A percentile compares a stretch with the other conserved stretches of the same genome.
phyloP scores from a whole-genome alignment of 2,888 invertebrate genomes.

The Nemoura dubitans region DNA sequence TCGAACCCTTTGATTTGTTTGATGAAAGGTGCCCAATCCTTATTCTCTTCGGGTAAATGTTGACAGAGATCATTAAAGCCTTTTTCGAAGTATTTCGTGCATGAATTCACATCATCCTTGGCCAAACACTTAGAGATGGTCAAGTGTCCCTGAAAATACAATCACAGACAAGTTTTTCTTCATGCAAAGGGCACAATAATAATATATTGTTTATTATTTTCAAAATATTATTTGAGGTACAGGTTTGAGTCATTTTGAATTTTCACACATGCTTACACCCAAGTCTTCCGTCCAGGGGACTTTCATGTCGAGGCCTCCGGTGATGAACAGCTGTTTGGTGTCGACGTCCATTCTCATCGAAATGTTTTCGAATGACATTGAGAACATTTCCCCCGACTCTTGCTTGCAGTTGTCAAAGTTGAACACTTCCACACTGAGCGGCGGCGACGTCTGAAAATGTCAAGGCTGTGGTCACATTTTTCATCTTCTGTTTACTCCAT shows the following conservation, averaged over 20 bases:
- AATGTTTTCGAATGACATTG: slow-evolving; percentile 16
- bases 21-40: slow-evolving; percentile 1
- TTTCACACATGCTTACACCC: neutral
- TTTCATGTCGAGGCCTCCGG: neutral
- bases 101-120: slow-evolving; percentile 2
- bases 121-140: neutral
- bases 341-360: slow-evolving; percentile 14
- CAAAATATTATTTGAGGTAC: too few species aligned
- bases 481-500: too few species aligned
- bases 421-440: neutral
- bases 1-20: neutral
- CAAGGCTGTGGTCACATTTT: too few species aligned
- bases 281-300: neutral
- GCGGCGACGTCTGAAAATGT: too few species aligned
- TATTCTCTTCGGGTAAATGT: neutral
- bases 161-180: too few species aligned
- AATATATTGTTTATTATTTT: too few species aligned
- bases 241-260: too few species aligned
- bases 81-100: neutral
- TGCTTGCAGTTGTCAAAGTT: neutral
- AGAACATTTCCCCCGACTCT: neutral
- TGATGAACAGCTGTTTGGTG: neutral
- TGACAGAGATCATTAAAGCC: neutral
- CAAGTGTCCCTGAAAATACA: neutral
- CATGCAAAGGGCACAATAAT: too few species aligned